Evolutionary conservation across 2,888 invertebrate genomes (phyloP).

Genomic region (Abscondita cerata): DNA sequence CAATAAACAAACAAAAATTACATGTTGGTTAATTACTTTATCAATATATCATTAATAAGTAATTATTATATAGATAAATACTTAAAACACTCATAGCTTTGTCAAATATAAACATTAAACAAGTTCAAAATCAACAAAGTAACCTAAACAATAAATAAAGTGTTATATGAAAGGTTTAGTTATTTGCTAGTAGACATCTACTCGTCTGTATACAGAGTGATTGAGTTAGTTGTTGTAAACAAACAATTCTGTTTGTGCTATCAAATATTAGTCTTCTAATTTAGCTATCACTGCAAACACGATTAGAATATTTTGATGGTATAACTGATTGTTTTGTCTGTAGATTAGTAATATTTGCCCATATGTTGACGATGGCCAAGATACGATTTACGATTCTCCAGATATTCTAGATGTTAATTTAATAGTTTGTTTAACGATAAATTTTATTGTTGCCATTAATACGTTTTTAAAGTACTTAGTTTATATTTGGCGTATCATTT

Average conservation of each 20-base stretch:
- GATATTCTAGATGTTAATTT: constrained; percentile 21
- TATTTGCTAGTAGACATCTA: constrained; percentile 28
- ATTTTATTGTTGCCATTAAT: constrained; percentile 10
- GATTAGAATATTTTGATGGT: constrained; percentile 48
- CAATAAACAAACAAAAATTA: constrained; percentile 32
- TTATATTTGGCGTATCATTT: too few relatives aligned
- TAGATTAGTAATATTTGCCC: constrained; percentile 39
- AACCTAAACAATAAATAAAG: constrained; percentile 36
- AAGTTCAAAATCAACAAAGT: constrained; percentile 44
- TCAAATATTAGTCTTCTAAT: constrained; percentile 54
- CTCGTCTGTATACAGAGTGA: constrained; percentile 49
- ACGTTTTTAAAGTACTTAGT: too few relatives aligned
- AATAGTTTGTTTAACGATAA: constrained; percentile 23
- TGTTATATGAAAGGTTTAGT: constrained; percentile 23
- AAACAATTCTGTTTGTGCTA: constrained; percentile 50
- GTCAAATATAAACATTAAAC: constrained; percentile 45
- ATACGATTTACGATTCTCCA: constrained; percentile 31
- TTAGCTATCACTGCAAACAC: constrained; percentile 51
- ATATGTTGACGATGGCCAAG: constrained; percentile 37
- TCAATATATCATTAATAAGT: constrained; percentile 46
- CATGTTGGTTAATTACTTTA: constrained; percentile 44
- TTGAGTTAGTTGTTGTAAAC: constrained; percentile 49
- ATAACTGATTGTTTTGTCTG: constrained; percentile 47
- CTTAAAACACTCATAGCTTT: constrained; percentile 38
- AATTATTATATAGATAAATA: constrained; percentile 49